A percentile compares a stretch with the other conserved stretches of the same genome.
Conservation (phyloP, 2,888 invertebrate species). For the Drosophila emarginata region DNA sequence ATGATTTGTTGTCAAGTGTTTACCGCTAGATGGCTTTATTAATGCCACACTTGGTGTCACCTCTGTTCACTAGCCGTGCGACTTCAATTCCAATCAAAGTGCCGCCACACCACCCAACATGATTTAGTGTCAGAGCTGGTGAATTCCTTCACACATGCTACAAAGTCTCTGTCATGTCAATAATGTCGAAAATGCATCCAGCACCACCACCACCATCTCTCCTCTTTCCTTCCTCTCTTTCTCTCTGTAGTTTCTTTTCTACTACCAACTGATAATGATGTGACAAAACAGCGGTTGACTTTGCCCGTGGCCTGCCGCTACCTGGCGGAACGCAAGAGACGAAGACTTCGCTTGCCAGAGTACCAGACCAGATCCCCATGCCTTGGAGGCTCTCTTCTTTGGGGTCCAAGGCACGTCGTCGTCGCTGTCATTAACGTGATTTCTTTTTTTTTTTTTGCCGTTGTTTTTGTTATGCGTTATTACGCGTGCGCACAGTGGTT, state of each 20-base stretch:
- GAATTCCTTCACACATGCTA: conserved; percentile 74
- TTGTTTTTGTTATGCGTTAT: conserved; percentile 68
- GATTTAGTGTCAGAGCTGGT: conserved; percentile 67
- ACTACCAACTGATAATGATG: conserved; percentile 69
- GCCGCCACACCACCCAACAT: conserved; percentile 50
- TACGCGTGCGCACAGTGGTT: conserved; percentile 61
- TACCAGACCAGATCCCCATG: conserved; percentile 13
- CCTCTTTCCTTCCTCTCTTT: neutral
- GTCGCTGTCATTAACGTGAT: conserved; percentile 74
- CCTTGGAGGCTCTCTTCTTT: conserved; percentile 17
- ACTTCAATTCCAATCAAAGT: conserved; percentile 63
- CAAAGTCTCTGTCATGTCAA: conserved; percentile 69
- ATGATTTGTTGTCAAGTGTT: conserved; percentile 48
- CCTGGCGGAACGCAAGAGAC: conserved; percentile 8
- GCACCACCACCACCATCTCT: neutral
- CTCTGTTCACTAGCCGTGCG: conserved; percentile 26
- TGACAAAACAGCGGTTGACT: conserved; percentile 76
- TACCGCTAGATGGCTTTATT: conserved; percentile 74
- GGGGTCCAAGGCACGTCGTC: conserved; percentile 54
- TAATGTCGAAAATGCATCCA: conserved; percentile 69
- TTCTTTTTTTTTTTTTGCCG: conserved; percentile 41
- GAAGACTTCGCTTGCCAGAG: too few species aligned
- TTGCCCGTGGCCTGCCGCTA: conserved; percentile 39
- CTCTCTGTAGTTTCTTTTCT: too few species aligned
- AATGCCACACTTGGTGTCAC: conserved; percentile 51